Percentiles rank a stretch among this genome's conserved stretches.
phyloP scores from a whole-genome alignment of 2,797 vertebrate genomes.

The Cottoperca gobio region DNA sequence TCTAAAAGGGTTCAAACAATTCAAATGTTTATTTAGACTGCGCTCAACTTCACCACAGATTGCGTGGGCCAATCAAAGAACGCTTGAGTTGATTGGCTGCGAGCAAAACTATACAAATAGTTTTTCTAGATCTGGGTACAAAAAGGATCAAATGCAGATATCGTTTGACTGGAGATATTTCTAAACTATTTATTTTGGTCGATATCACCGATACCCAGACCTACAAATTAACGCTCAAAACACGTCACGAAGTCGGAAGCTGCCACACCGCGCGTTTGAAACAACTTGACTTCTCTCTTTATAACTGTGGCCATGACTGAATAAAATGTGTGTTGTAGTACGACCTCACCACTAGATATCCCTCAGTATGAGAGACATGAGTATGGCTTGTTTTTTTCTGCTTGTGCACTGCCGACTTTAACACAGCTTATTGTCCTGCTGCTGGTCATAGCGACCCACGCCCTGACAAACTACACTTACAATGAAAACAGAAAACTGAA shows the following conservation, averaged over 20 bases:
- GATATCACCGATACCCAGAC: not conserved
- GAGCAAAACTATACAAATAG: no score
- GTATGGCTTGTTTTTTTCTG: constrained; percentile 55
- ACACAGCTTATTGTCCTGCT: constrained; percentile 63
- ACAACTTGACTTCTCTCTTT: constrained; percentile 51
- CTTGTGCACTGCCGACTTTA: constrained; percentile 76
- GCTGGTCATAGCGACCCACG: constrained; percentile 46
- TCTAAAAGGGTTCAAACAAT: no score
- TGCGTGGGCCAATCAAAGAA: no score
- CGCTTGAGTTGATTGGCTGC: not conserved
- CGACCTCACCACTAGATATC: constrained; percentile 62
- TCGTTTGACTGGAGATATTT: not conserved
- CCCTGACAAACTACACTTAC: constrained; percentile 73
- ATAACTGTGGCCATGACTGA: constrained; percentile 72
- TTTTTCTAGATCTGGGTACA: not conserved
- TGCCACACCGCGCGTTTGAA: constrained; percentile 41
- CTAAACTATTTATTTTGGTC: not conserved
- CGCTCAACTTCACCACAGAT: no score
- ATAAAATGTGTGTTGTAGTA: constrained; percentile 75
- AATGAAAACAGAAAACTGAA: constrained; percentile 53
- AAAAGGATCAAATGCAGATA: not conserved
- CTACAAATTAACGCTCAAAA: not conserved
- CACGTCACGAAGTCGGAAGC: constrained; percentile 18
- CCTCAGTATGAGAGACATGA: constrained; percentile 40
- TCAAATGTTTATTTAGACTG: no score